phyloP scores from a whole-genome alignment of 2,888 invertebrate genomes.

The Rotaria sp. region DNA sequence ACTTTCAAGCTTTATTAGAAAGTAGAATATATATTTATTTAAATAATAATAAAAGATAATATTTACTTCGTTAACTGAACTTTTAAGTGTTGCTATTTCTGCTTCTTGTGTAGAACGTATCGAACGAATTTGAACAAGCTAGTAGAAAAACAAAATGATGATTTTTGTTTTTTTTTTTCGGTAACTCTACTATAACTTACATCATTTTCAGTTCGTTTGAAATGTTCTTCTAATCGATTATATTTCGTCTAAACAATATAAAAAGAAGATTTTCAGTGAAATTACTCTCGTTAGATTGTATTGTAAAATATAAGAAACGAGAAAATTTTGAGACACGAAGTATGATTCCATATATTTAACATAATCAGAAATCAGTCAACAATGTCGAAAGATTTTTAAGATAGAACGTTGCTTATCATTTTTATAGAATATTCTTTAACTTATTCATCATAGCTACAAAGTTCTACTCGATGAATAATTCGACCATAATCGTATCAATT shows the following conservation, averaged over 20 bases:
- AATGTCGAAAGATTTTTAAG: too few species aligned
- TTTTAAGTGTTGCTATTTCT: background rate
- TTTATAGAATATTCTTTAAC: too few species aligned
- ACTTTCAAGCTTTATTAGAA: background rate
- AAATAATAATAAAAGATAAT: background rate
- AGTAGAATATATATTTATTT: too few species aligned
- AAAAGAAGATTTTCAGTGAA: background rate
- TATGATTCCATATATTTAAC: too few species aligned
- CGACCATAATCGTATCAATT: too few species aligned
- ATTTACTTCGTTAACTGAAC: background rate
- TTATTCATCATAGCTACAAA: too few species aligned
- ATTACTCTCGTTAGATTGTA: background rate
- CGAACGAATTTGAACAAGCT: background rate
- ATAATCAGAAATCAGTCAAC: too few species aligned
- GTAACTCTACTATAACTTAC: background rate
- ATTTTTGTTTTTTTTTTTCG: too few species aligned
- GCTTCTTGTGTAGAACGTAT: background rate
- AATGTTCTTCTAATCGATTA: conserved; percentile 24
- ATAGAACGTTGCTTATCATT: too few species aligned
- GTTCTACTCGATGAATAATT: too few species aligned
- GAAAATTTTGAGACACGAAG: too few species aligned
- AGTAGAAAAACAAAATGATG: background rate
- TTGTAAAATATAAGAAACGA: too few species aligned
- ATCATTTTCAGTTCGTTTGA: conserved; percentile 13
- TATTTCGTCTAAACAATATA: background rate